Base-by-base conservation (phyloP, 2,797 vertebrate species). In the Crenuchus spilurus region DNA sequence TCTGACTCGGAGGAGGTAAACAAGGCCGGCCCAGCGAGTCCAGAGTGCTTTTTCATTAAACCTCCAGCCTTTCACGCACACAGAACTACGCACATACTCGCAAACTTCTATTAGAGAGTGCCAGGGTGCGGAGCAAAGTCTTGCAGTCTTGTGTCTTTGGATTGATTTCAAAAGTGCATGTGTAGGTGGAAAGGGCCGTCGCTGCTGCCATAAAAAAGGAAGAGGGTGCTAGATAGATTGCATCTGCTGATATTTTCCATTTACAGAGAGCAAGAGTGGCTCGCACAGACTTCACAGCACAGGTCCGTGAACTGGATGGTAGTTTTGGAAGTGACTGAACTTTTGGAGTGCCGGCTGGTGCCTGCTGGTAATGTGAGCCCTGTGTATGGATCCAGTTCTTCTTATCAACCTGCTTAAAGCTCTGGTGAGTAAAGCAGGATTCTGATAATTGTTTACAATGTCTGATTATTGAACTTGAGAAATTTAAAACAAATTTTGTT, bases 1-100 rank as follows among this genome's bases (percentile, higher is more conserved):
- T 93, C 88, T 87, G 87, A 90, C 85, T 87, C 86, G 85, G 86
- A 86, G 82, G 89, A 90, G 88, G 88, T 92, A 93, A 92, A 92
- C 91, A 92, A 89, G 88, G 87, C 81, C 62, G 84, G 89, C 87
- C 89, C 87, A 90, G 90, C 86, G 86, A 86, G 88, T 88, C 87
- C 89, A 90, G 91, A 92, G 90, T 90, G 92, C 84, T 92, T 91
- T 92, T 93, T 92, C 89, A 93, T 92, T 89, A 91, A 85, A 87
- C 83, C 85, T 74, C n/a, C 63, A 68, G 51, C 83, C 88, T 85
- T 86, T 84, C 86, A 84, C 83, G 86, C 80, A 55, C 73, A 79
- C 82, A 82, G 86, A 84, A 85, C 85, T 81, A 83, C 85, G 80
- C 74, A 76, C 82, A 80, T 84, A 51, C 70, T 49, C 42, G 37